These are phyloP conservation scores for Pampus argenteus DNA, from an alignment of 2,797 vertebrate genomes.

Conservation along the genomic window DNA sequence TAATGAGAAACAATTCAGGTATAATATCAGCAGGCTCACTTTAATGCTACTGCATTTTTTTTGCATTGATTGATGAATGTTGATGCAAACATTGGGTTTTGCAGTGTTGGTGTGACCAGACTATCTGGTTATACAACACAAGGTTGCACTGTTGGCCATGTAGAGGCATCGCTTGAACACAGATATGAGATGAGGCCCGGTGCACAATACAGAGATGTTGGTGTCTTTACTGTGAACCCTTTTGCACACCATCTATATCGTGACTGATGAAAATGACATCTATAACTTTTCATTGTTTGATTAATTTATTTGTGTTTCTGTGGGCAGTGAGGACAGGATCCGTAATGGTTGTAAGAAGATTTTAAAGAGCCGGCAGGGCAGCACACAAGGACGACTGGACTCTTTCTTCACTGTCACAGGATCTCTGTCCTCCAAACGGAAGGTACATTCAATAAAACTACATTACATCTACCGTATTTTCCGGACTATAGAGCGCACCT, in stretches of 20 bases:
- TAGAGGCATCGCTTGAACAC: neutral
- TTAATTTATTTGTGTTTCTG: conserved; percentile 4
- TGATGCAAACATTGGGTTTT: neutral
- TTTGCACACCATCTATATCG: neutral
- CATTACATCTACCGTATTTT: fast-evolving
- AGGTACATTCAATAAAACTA: conserved; percentile 71
- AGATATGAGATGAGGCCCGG: neutral
- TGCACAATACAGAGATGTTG: neutral
- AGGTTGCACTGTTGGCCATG: conserved; percentile 9
- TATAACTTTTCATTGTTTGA: neutral
- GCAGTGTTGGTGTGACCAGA: neutral
- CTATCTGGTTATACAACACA: conserved; percentile 16
- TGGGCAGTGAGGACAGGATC: conserved; percentile 90
- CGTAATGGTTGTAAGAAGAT: conserved; percentile 92
- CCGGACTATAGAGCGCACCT: no score
- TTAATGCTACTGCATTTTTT: neutral
- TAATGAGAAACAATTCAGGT: conserved; percentile 94
- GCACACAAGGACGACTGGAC: conserved; percentile 95
- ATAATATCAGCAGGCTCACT: neutral
- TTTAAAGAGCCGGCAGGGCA: conserved; percentile 92
- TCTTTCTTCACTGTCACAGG: conserved; percentile 96
- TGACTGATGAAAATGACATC: neutral
- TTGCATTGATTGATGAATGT: neutral
- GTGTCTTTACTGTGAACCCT: neutral
- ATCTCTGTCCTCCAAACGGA: conserved; percentile 95